Base-by-base conservation (phyloP, 2,888 invertebrate genomes). In the Actias luna region DNA sequence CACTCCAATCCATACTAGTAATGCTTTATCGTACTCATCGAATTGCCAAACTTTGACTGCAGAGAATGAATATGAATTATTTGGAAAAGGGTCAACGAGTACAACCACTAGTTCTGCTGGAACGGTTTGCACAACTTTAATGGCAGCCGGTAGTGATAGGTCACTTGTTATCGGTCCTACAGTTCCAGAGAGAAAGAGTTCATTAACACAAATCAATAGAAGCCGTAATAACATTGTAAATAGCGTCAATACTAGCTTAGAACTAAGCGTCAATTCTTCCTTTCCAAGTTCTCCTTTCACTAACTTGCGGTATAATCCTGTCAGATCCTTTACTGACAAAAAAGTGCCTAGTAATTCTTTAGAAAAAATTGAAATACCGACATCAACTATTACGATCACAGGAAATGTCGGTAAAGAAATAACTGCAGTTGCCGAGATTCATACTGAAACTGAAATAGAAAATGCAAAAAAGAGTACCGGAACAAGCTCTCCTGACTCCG, bases 91-190 rank as follows among this genome's bases (percentile, higher is more conserved):
- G 3, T 97, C 97, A 1, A 98, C 98, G 0, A 97, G 97, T 61
- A 98, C 98, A 0, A 98, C 98, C 0, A 97, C 97, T 0, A 97
- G 97, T 79, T 97, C 97, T 0, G 97, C 97, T 57, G 97, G 97
- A 61, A 98, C 98, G 0, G 97, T 98, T 25, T 97, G 97, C 78
- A 97, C 97, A 0, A 96, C 97, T 1, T 83, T 97, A 63, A 93
- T 96, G 91, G 96, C 96, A 12, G 94, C 94, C 46, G 94, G 94
- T 63, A 95, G 95, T 74, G 94, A 94, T 73, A 89, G 93, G 69
- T 95, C 95, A 39, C 83, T 95, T 64, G 88, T 94, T 2, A 91
- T 93, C 55, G 95, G 95, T 0, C 97, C 97, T 0, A 95, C 95
- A 57, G 96, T 97, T 35, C 97, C 97, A 1, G 97, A 97, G 86